Conservation (phyloP, 2,113 vertebrate species). For the Melozone crissalis region DNA sequence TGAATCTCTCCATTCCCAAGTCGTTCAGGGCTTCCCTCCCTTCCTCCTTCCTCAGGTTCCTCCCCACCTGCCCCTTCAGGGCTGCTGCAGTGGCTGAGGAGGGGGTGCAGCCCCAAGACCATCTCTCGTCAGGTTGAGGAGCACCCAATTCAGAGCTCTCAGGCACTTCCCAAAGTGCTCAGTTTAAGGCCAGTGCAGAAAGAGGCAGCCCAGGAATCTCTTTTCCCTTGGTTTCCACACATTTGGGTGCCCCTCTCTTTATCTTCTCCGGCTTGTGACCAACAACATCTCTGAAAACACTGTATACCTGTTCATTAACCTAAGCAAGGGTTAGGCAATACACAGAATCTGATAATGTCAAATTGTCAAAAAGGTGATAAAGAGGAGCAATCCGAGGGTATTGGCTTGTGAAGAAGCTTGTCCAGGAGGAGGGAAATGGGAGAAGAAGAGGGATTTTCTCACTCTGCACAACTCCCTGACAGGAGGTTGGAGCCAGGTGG, state of each 20-base stretch:
- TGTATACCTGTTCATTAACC: background rate
- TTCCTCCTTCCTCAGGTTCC: background rate
- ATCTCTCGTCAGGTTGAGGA: background rate
- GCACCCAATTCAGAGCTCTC: rapidly evolving
- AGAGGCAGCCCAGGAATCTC: background rate
- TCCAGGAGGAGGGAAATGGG: background rate
- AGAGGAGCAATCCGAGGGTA: background rate
- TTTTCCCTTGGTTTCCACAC: background rate
- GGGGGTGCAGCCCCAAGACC: rapidly evolving
- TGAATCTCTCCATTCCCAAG: background rate
- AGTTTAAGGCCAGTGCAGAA: background rate
- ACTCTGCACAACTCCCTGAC: background rate
- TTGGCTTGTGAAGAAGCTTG: background rate
- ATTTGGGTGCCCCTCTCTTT: rapidly evolving
- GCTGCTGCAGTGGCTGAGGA: background rate
- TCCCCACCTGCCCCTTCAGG: background rate
- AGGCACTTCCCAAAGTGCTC: background rate
- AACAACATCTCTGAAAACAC: background rate
- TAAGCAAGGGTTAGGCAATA: no score
- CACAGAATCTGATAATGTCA: no score
- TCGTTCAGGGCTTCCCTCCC: background rate
- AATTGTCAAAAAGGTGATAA: background rate
- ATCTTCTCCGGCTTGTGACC: background rate
- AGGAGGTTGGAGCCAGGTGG: background rate
- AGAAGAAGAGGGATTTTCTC: background rate